Base-by-base conservation (phyloP, 1,140 invertebrate species). In the Apocrypta bakeri region DNA sequence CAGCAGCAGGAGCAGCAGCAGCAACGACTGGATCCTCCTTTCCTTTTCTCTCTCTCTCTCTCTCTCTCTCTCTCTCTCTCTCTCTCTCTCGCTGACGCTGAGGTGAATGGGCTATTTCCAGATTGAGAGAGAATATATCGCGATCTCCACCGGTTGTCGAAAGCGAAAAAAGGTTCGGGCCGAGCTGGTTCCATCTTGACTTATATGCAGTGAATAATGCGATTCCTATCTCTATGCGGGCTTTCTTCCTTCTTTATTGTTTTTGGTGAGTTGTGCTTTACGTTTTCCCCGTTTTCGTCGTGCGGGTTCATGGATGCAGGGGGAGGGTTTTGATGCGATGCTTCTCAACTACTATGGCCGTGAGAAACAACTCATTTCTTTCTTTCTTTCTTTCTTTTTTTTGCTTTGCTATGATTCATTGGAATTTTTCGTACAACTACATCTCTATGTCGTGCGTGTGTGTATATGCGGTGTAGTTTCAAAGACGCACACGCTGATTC, bases 61-160 rank as follows among this genome's bases (percentile, higher is more conserved):
- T 12, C 17, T 31, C 48, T 42, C 63, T 31, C 74, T 12, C 17
- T 31, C 48, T 42, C 63, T 63, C 31, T 77, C 2, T 37, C 61
- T n/a, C 17, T 37, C 56, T 77, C 9, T 31, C 74, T 12, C 17
- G 17, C 48, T 42, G 2, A 61, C 63, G 12, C 68, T 8, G n/a
- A 42, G 42, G 40, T 27, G 72, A 48, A 74, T 29, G 24, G 72
- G 25, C 72, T 24, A 74, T 74, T 74, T 33, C 72, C 72, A 56
- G 72, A 74, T 74, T 29, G 37, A 73, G 71, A 73, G 37, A 25
- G 72, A 74, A 48, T 29, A 56, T 56, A 48, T 56, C 24, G 31
- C 68, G 68, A 71, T 71, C 37, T 72, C 37, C 37, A 11, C 2
- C n/a, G n/a, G n/a, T 72, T 37, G 71, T 42, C 37, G 71, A 72